phyloP scores from a whole-genome alignment of 2,888 invertebrate species.

The Drosophila kanekoi region DNA sequence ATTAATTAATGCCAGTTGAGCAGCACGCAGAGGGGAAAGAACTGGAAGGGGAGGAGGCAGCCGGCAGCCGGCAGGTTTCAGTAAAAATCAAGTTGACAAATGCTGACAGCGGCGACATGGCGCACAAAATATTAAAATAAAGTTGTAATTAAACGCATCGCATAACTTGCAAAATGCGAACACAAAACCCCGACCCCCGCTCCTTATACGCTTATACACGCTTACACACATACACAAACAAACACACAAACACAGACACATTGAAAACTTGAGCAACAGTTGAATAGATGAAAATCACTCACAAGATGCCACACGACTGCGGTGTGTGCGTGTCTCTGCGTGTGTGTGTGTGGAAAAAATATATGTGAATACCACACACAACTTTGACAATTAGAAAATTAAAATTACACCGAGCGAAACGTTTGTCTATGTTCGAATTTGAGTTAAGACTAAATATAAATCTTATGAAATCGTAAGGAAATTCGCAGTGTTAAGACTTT shows the following conservation, averaged over 20 bases:
- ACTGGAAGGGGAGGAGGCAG: constrained; percentile 1
- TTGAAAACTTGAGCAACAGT: constrained; percentile 65
- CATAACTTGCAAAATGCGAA: constrained; percentile 54
- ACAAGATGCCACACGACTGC: constrained; percentile 45
- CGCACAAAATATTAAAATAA: constrained; percentile 74
- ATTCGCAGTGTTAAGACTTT: too few relatives aligned
- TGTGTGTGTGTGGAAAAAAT: constrained; percentile 19
- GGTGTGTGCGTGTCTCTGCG: constrained; percentile 27
- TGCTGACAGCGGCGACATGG: constrained; percentile 51
- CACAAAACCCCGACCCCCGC: neutral
- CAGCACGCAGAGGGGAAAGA: constrained; percentile 16
- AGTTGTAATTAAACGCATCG: constrained; percentile 76
- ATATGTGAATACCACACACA: constrained; percentile 43
- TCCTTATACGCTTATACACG: constrained; percentile 1
- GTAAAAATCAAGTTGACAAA: constrained; percentile 48
- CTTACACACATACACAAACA: neutral
- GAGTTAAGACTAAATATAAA: neutral
- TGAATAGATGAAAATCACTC: constrained; percentile 74
- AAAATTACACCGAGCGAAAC: constrained; percentile 56
- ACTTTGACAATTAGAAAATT: constrained; percentile 75
- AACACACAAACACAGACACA: neutral
- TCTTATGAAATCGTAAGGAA: too few relatives aligned
- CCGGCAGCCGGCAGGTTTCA: neutral
- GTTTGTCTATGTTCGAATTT: neutral
- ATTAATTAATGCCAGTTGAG: constrained; percentile 73